Evolutionary conservation across 2,888 invertebrate genomes (phyloP).

Genomic region (Xanthia icteritia): DNA sequence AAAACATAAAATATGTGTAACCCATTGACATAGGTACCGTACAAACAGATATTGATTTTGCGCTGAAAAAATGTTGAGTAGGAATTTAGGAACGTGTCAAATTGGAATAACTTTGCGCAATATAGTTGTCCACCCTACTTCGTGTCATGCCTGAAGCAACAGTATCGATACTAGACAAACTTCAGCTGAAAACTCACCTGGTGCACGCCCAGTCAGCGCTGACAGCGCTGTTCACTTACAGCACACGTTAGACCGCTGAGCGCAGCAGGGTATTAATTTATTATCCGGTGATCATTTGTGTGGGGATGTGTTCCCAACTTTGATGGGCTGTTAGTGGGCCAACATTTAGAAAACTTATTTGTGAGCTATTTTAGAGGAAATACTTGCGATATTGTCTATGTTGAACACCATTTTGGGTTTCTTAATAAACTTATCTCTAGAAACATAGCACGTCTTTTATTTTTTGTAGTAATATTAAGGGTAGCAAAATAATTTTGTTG

Average conservation of each 20-base stretch:
- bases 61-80: not conserved
- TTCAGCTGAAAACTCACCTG: conserved; percentile 29
- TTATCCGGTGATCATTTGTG: conserved; percentile 47
- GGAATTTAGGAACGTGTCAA: not conserved
- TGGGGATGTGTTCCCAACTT: conserved; percentile 39
- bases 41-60: no score
- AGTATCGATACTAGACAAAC: conserved; percentile 29
- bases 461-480: not conserved
- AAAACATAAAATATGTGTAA: not conserved
- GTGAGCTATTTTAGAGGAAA: not conserved
- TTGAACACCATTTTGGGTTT: not conserved
- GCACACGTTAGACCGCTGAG: conserved; percentile 23
- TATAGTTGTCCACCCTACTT: not conserved
- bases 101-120: not conserved
- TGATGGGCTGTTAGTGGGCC: conserved; percentile 56
- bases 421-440: not conserved
- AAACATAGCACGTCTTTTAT: not conserved
- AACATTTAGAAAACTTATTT: conserved; percentile 35
- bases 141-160: conserved; percentile 5
- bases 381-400: not conserved
- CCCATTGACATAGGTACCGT: not conserved
- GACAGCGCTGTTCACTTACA: conserved; percentile 36
- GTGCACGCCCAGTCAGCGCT: conserved; percentile 21
- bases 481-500: not conserved
- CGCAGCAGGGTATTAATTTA: conserved; percentile 43